These are phyloP conservation scores for Melikaiella ostensackeni DNA, from an alignment of 2,888 invertebrate species.

Conservation along the genomic window DNA sequence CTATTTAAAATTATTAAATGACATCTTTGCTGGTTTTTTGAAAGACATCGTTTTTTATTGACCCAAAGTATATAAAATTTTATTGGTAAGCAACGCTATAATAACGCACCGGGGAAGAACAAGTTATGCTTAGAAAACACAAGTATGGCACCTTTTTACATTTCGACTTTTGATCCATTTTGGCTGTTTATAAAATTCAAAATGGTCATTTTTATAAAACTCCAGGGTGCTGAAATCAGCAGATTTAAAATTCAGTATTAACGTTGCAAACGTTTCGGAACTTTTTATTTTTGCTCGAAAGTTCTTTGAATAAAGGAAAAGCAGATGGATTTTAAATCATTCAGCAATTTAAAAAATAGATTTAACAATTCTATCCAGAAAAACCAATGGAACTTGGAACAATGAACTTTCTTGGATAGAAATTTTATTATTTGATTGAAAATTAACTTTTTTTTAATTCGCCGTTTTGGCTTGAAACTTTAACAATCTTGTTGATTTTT, in stretches of 20 bases:
- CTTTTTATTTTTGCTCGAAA: not conserved
- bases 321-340: not conserved
- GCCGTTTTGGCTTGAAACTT: too few species aligned
- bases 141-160: slow-evolving; percentile 34
- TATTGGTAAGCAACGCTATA: not conserved
- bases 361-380: not conserved
- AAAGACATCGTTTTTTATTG: too few species aligned
- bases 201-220: slow-evolving; percentile 2
- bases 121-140: slow-evolving; percentile 17
- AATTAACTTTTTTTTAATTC: too few species aligned
- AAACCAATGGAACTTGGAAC: too few species aligned
- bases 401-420: too few species aligned
- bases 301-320: not conserved
- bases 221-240: not conserved
- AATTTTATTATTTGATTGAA: too few species aligned
- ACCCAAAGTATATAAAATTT: too few species aligned
- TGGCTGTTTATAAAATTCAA: not conserved
- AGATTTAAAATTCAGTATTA: not conserved
- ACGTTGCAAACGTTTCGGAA: not conserved
- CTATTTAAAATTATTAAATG: too few species aligned
- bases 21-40: too few species aligned
- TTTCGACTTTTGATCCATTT: slow-evolving; percentile 2
- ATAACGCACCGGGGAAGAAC: slow-evolving; percentile 26
- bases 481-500: too few species aligned
- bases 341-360: not conserved